Percentiles rank a stretch among this genome's conserved stretches.
phyloP scores from a whole-genome alignment of 2,113 vertebrate species.

The Amphilophus citrinellus region DNA sequence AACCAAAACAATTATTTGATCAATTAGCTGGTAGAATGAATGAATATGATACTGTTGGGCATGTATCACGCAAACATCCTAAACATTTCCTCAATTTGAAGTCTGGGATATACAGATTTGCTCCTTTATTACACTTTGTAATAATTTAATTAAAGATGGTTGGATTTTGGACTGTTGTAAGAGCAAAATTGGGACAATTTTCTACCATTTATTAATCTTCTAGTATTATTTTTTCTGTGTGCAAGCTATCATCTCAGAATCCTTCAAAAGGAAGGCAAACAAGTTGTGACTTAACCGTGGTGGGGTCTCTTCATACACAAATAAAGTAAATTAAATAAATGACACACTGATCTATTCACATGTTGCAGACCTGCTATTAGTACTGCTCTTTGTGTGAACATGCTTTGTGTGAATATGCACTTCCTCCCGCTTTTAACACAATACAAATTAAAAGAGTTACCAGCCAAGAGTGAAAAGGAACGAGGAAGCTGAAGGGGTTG shows the following conservation, averaged over 20 bases:
- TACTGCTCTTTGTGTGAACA: neutral
- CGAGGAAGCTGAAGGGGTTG: neutral
- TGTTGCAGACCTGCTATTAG: neutral
- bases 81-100: neutral
- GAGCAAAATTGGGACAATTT: neutral
- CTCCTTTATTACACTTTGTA: neutral
- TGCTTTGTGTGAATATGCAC: neutral
- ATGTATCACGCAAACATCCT: neutral
- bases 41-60: neutral
- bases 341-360: neutral
- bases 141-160: neutral
- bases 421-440: neutral
- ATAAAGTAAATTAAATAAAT: neutral
- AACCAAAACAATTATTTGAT: neutral
- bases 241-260: neutral
- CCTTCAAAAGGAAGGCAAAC: neutral
- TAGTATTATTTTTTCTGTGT: neutral
- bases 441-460: neutral
- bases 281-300: neutral
- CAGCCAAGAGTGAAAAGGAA: neutral
- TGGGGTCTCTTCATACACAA: neutral
- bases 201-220: neutral
- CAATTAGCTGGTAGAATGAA: neutral
- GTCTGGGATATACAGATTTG: neutral
- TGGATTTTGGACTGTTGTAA: neutral